These are phyloP conservation scores for Apteryx owenii DNA, from an alignment of 2,113 vertebrate genomes.

Conservation along the genomic window DNA sequence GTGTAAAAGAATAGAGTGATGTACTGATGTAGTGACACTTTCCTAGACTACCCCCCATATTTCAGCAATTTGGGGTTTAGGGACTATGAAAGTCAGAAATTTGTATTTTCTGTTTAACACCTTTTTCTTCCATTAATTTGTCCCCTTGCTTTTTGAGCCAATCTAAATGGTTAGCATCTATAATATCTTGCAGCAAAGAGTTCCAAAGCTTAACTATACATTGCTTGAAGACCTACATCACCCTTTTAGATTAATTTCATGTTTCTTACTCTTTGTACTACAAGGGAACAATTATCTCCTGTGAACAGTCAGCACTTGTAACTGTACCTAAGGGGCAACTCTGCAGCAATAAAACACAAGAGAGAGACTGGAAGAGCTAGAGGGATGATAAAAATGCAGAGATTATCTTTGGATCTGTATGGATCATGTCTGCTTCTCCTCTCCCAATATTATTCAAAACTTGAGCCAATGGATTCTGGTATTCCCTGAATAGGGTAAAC, in stretches of 20 bases:
- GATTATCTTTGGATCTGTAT: neutral
- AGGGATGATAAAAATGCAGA: neutral
- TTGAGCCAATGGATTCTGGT: neutral
- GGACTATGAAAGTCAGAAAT: neutral
- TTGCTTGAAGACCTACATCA: neutral
- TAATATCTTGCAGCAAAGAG: neutral
- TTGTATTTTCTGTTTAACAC: neutral
- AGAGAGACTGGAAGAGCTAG: neutral
- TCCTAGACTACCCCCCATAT: neutral
- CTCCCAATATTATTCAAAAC: neutral
- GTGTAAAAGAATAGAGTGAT: neutral
- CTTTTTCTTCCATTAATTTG: neutral
- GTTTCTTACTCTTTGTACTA: neutral
- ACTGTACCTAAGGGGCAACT: neutral
- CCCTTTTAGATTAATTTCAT: neutral
- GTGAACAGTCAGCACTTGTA: neutral
- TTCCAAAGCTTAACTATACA: neutral
- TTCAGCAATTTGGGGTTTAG: neutral
- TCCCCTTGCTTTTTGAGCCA: neutral
- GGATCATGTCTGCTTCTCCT: neutral
- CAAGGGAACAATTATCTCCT: neutral
- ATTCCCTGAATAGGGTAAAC: slow-evolving; percentile 13
- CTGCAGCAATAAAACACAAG: neutral
- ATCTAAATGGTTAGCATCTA: neutral
- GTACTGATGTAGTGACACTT: accelerated